Evolutionary conservation across 2,888 invertebrate species (phyloP), one percentile per base, ranked within the genome.

Genomic region (Orchesellides sinensis): DNA sequence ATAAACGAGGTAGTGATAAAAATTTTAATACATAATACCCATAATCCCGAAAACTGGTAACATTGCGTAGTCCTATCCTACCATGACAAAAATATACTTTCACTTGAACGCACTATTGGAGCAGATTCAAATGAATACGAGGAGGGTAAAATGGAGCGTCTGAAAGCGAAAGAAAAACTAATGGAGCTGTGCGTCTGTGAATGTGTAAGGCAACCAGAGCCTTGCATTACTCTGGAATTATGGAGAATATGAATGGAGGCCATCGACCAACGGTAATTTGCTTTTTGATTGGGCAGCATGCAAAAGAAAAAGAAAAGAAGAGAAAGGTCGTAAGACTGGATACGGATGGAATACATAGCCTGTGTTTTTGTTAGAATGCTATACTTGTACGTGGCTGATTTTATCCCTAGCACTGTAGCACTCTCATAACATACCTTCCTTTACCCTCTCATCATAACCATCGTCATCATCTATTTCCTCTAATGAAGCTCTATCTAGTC

Each of bases 401-500:
- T n/a, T 40, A 14, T 8, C 10, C 40, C 40, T 8, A 2, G 4
- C 10, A 40, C 40, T 40, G 40, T 40, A 23, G n/a, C 25, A n/a
- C n/a, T n/a, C n/a, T n/a, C n/a, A n/a, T n/a, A n/a, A n/a, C n/a
- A n/a, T n/a, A n/a, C 32, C 25, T 65, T 65, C 32, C 74, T 35
- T 63, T 32, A 29, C 25, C 35, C 35, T 32, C 65, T 65, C 40
- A 27, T 59, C 35, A 14, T 68, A 23, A 74, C 52, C 52, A 49
- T 40, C 27, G 19, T 72, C 49, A 74, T 74, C 63, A 63, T 54
- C 19, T n/a, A n/a, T n/a, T 65, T 12, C 29, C 21, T 47, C 56
- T 68, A 68, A 59, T 27, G 77, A 77, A 59, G 56, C 59, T 59
- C 56, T 77, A 68, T 77, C 27, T 45, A 68, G 29, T 56, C 66